Evolutionary conservation across 2,797 vertebrate genomes (phyloP).

Genomic region (Phalloptychus januarius): DNA sequence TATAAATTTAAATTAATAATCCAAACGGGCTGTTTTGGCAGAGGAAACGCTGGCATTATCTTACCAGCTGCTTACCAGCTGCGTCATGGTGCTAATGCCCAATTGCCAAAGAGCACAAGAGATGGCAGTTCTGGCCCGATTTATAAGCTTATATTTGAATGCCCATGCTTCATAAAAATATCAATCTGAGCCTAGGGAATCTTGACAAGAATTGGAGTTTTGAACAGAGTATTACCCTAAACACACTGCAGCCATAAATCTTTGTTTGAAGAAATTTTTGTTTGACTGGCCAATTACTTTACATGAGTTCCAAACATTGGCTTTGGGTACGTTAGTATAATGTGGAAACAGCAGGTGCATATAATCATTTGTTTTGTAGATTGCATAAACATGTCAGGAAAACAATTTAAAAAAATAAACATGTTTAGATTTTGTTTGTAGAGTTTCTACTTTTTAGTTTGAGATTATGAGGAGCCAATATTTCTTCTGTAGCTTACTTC

Average conservation of each 20-base stretch:
- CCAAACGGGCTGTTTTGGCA: background rate
- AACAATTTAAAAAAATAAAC: background rate
- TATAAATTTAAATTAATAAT: background rate
- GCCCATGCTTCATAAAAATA: constrained; percentile 12
- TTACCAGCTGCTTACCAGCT: background rate
- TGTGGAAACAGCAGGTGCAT: background rate
- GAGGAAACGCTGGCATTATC: background rate
- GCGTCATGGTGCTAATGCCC: background rate
- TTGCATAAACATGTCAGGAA: background rate
- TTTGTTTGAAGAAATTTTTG: constrained; percentile 1
- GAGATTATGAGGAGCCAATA: background rate
- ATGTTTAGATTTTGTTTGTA: background rate
- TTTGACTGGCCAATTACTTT: background rate
- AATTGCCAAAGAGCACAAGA: background rate
- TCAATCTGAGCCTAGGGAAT: constrained; percentile 1
- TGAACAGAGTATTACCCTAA: background rate
- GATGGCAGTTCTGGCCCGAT: background rate
- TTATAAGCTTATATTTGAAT: background rate
- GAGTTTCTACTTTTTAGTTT: background rate
- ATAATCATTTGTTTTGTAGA: background rate
- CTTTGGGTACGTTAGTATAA: background rate
- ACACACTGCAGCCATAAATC: background rate
- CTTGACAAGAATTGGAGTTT: background rate
- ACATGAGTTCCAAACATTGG: background rate
- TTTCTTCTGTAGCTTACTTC: background rate